A percentile compares a stretch with the other conserved stretches of the same genome.
Conservation (phyloP, 2,113 vertebrate genomes). For the Kryptolebias marmoratus region DNA sequence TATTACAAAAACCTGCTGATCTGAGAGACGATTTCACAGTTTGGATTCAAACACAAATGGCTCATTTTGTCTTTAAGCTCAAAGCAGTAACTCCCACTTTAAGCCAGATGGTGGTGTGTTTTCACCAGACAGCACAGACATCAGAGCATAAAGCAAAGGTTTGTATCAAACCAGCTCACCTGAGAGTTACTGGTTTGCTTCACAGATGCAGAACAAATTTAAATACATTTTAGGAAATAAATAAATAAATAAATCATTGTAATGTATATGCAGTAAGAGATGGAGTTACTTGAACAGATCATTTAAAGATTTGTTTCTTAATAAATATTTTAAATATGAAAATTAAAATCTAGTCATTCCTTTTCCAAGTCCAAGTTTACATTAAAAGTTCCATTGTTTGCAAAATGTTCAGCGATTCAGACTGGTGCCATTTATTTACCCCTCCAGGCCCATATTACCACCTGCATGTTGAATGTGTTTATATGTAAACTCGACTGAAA, state of each 20-base stretch:
- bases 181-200: background rate
- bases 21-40: too few relatives aligned
- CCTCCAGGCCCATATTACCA: slow-evolving; percentile 69
- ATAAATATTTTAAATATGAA: too few relatives aligned
- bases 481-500: slow-evolving; percentile 69
- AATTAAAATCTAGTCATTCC: too few relatives aligned
- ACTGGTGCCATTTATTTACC: slow-evolving; percentile 65
- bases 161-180: background rate
- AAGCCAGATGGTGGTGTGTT: slow-evolving; percentile 71
- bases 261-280: background rate
- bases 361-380: slow-evolving; percentile 52
- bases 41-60: background rate
- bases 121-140: slow-evolving; percentile 31
- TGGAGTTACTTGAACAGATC: background rate
- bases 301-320: background rate
- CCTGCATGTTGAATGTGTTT: slow-evolving; percentile 73
- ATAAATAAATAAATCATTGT: background rate
- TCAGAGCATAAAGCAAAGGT: background rate
- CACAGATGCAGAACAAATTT: background rate
- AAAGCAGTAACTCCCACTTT: slow-evolving; percentile 21
- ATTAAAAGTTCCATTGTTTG: slow-evolving; percentile 57
- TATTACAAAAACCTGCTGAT: too few relatives aligned
- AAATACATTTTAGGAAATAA: background rate
- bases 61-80: background rate
- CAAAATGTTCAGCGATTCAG: slow-evolving; percentile 34